phyloP scores from a whole-genome alignment of 2,888 invertebrate species.

The Lumbricus terrestris region DNA sequence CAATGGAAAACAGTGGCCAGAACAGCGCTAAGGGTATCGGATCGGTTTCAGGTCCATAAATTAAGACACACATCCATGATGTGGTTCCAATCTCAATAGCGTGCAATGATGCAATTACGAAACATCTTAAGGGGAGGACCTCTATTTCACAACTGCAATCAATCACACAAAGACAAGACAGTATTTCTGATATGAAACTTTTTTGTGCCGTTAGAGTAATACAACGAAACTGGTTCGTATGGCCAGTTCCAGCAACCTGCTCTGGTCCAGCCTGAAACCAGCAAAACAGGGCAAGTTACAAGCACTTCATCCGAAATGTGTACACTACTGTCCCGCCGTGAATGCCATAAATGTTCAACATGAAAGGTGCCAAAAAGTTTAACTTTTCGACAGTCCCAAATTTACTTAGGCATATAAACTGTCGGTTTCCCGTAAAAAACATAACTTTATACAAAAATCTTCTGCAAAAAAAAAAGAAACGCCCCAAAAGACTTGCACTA shows the following conservation, averaged over 20 bases:
- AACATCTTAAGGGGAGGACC: neutral
- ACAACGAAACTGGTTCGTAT: neutral
- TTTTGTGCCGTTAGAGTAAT: neutral
- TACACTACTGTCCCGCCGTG: neutral
- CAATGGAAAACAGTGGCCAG: neutral
- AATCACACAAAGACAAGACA: neutral
- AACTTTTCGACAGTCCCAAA: neutral
- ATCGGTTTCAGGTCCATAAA: no score
- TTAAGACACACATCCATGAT: no score
- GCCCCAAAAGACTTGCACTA: constrained; percentile 3
- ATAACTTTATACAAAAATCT: neutral
- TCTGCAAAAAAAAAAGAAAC: neutral
- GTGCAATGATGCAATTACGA: no score
- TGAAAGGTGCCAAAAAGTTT: neutral
- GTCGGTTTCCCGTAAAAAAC: neutral
- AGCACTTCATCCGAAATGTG: neutral
- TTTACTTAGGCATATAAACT: neutral
- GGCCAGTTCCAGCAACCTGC: neutral
- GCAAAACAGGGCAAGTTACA: neutral
- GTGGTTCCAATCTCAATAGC: no score
- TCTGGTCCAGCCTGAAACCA: neutral
- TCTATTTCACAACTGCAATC: neutral
- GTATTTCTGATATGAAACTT: neutral
- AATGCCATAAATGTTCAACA: constrained; percentile 3
- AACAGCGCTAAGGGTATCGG: no score